Evolutionary conservation across 1,140 invertebrate species (phyloP).

Genomic region (Panulirus ornatus): DNA sequence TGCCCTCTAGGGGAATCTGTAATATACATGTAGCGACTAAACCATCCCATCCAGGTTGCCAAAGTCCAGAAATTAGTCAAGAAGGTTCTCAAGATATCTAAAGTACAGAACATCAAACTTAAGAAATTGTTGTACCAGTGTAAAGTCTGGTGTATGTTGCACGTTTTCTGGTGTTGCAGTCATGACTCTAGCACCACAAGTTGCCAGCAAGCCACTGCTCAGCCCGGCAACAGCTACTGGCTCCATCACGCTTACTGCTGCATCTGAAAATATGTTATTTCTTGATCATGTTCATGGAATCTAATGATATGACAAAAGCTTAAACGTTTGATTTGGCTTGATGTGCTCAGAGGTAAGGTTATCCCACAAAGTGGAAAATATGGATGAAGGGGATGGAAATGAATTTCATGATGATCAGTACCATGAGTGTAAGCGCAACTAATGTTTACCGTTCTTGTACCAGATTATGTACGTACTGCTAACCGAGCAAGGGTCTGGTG

Average conservation of each 20-base stretch:
- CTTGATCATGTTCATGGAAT: background rate
- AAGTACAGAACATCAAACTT: no score
- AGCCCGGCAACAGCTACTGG: slow-evolving; percentile 34
- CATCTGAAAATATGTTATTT: background rate
- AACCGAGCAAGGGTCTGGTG: no score
- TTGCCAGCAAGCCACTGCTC: slow-evolving; percentile 31
- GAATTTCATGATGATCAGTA: no score
- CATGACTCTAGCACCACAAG: slow-evolving; percentile 9
- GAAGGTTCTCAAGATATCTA: background rate
- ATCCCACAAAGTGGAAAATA: no score
- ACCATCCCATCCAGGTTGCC: background rate
- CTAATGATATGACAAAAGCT: background rate
- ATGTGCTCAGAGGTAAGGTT: no score
- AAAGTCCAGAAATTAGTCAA: background rate
- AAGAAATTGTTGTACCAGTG: background rate
- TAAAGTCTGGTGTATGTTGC: background rate
- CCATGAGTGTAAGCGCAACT: no score
- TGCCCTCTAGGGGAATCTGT: slow-evolving; percentile 11
- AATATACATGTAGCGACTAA: background rate
- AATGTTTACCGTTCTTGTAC: no score
- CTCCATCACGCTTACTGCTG: background rate
- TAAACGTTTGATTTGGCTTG: no score
- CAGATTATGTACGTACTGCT: no score
- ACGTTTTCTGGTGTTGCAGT: background rate
- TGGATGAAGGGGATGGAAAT: no score